Conservation (phyloP, 2,113 vertebrate genomes). For the Nannospalax galili region DNA sequence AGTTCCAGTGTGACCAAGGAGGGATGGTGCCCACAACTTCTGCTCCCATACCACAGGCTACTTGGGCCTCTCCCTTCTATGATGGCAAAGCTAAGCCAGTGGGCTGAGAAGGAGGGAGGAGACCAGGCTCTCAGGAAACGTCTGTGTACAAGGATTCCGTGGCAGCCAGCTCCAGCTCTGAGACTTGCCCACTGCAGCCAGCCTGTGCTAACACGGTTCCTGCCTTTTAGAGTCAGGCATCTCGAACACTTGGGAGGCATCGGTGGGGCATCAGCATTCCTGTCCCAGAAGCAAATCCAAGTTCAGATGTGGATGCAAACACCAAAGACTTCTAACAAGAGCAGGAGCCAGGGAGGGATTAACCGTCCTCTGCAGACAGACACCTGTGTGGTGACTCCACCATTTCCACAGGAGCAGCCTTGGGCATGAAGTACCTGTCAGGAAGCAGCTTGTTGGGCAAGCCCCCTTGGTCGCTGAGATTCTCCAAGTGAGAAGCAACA, state of each 20-base stretch:
- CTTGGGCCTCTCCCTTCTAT: no score
- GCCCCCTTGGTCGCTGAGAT: slow-evolving; percentile 87
- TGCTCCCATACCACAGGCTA: no score
- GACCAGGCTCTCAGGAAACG: rapidly evolving
- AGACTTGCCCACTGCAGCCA: not conserved
- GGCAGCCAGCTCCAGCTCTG: no score
- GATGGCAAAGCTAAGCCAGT: not conserved
- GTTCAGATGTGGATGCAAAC: slow-evolving; percentile 76
- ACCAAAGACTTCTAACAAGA: slow-evolving; percentile 85
- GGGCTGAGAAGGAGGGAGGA: not conserved
- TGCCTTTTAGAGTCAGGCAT: slow-evolving; percentile 70
- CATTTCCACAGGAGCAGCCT: slow-evolving; percentile 63
- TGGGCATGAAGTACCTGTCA: slow-evolving; percentile 85
- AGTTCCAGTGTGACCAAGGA: rapidly evolving
- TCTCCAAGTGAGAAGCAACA: slow-evolving; percentile 82
- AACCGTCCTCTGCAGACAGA: slow-evolving; percentile 76
- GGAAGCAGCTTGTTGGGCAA: slow-evolving; percentile 80
- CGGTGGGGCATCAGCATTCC: slow-evolving; percentile 76
- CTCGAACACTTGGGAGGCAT: slow-evolving; percentile 76
- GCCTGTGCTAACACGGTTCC: not conserved
- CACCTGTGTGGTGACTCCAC: slow-evolving; percentile 69
- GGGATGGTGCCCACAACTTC: rapidly evolving
- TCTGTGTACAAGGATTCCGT: not conserved
- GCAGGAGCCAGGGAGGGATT: slow-evolving; percentile 76
- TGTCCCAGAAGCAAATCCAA: slow-evolving; percentile 73